These are phyloP conservation scores for Netelia virgata DNA, from an alignment of 2,888 invertebrate species.

Conservation along the genomic window DNA sequence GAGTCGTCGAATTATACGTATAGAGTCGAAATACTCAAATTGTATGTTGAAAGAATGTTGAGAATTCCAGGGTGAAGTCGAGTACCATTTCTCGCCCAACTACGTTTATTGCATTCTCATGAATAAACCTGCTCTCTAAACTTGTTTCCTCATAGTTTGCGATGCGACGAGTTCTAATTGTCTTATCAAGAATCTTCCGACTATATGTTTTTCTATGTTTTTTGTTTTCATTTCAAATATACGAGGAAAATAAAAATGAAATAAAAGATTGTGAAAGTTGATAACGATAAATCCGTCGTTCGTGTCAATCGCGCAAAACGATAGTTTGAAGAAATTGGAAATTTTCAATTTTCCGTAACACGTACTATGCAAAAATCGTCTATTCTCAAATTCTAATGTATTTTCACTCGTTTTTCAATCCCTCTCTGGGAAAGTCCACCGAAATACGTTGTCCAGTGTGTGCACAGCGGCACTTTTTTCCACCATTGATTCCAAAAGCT, in stretches of 20 bases:
- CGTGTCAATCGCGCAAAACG: too few relatives aligned
- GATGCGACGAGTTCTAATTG: neutral
- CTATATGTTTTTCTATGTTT: too few relatives aligned
- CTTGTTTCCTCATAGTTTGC: neutral
- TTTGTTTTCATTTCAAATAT: too few relatives aligned
- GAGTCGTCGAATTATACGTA: conserved; percentile 31
- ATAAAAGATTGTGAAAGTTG: too few relatives aligned
- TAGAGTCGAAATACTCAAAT: conserved; percentile 29
- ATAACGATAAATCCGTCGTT: too few relatives aligned
- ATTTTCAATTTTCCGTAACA: neutral
- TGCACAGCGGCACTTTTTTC: conserved; percentile 16
- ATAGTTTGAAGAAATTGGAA: too few relatives aligned
- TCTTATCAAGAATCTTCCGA: neutral
- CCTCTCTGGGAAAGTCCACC: conserved; percentile 1
- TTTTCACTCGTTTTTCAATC: conserved; percentile 10
- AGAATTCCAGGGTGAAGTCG: neutral
- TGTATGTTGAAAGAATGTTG: neutral
- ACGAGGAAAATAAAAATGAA: too few relatives aligned
- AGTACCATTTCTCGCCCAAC: neutral
- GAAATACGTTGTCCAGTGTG: conserved; percentile 19
- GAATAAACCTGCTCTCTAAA: neutral
- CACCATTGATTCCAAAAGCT: conserved; percentile 45
- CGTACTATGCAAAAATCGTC: neutral
- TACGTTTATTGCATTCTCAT: neutral
- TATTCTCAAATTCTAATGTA: conserved; percentile 8